Evolutionary conservation across 2,888 invertebrate genomes (phyloP).

Genomic region (Eurois occulta): DNA sequence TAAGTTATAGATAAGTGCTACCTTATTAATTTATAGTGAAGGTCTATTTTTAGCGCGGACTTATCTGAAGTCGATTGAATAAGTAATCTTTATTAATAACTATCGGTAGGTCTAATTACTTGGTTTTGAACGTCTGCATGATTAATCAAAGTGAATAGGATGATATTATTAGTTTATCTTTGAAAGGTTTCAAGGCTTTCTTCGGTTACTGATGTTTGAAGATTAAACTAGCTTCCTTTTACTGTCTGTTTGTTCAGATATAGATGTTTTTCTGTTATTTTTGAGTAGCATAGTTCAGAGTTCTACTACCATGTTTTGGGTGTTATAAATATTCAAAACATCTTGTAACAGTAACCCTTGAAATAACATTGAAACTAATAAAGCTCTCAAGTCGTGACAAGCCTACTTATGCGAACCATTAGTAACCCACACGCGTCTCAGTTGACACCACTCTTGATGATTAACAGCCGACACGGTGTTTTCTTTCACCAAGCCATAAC

Average conservation of each 20-base stretch:
- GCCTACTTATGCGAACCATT: slow-evolving; percentile 54
- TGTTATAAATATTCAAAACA: slow-evolving; percentile 17
- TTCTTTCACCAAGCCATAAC: slow-evolving; percentile 46
- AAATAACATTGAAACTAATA: slow-evolving; percentile 52
- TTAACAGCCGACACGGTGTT: slow-evolving; percentile 47
- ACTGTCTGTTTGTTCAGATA: neutral
- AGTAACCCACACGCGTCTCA: slow-evolving; percentile 51
- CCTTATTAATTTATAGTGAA: slow-evolving; percentile 35
- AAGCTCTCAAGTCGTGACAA: slow-evolving; percentile 35
- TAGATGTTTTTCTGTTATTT: neutral
- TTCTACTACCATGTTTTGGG: slow-evolving; percentile 2
- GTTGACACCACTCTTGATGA: slow-evolving; percentile 53
- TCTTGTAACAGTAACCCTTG: slow-evolving; percentile 39
- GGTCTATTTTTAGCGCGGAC: slow-evolving; percentile 47
- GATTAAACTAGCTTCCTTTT: neutral
- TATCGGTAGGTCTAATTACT: slow-evolving; percentile 11
- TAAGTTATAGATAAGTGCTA: slow-evolving; percentile 51
- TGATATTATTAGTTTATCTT: neutral
- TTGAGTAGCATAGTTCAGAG: neutral
- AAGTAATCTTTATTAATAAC: slow-evolving; percentile 42
- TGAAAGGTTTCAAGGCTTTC: neutral
- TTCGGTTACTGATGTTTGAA: neutral
- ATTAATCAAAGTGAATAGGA: neutral
- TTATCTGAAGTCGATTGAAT: slow-evolving; percentile 47
- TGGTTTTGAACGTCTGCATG: neutral